These are phyloP conservation scores for Chrysolina oricalcia DNA, from an alignment of 2,888 invertebrate species.

Conservation along the genomic window DNA sequence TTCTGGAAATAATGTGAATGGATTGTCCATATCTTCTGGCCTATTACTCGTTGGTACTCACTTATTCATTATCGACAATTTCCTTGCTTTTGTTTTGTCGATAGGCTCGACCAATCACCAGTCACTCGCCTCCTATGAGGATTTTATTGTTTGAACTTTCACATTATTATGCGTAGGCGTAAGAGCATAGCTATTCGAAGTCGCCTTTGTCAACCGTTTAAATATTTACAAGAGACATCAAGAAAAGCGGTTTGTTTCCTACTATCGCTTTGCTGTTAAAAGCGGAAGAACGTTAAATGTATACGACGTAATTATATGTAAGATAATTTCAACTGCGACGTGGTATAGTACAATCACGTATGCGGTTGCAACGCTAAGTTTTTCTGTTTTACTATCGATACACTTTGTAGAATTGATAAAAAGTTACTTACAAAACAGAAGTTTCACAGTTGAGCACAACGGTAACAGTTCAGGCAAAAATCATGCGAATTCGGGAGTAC, in stretches of 20 bases:
- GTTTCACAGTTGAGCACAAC: no score
- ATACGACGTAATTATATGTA: background rate
- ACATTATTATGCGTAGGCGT: background rate
- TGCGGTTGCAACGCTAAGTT: background rate
- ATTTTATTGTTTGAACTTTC: background rate
- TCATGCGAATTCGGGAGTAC: no score
- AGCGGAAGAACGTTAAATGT: background rate
- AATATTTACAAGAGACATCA: background rate
- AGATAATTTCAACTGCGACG: background rate
- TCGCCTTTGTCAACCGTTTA: background rate
- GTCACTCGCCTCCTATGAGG: background rate
- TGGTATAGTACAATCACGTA: background rate
- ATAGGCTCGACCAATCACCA: background rate
- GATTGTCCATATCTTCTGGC: no score
- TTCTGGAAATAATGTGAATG: no score
- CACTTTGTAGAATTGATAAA: no score
- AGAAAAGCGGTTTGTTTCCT: background rate
- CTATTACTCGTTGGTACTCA: no score
- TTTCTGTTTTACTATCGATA: no score
- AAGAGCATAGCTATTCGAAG: background rate
- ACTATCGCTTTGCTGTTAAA: background rate
- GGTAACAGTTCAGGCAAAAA: no score
- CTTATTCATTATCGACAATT: background rate
- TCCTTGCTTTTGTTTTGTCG: constrained; percentile 8
- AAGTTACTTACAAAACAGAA: no score